Base-by-base conservation (phyloP, 2,113 vertebrate species). In the Morone chrysops region DNA sequence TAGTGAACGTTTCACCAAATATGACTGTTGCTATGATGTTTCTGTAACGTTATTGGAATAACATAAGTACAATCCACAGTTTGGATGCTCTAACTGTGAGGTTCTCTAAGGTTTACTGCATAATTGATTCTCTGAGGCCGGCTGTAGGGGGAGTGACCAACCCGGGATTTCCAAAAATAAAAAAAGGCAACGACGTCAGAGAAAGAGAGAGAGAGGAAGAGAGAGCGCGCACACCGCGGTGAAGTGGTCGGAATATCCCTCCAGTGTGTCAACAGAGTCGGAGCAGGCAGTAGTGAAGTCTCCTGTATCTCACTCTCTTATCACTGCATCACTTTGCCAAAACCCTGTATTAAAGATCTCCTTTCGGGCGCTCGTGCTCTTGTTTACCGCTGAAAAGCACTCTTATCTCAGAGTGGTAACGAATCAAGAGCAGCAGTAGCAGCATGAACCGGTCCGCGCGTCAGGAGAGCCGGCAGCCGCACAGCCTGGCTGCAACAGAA, bases 101-200 rank as follows among this genome's bases (percentile, higher is more conserved):
- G 31, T 31, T 31, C 2, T 63, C n/a, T 31, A 11, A 45, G 54
- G 13, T 70, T 56, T 14, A 80, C 88, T 80, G 90, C 82, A 89
- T 92, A 89, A 81, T 73, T 67, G 31, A 76, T 63, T 68, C 79
- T 78, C 70, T 81, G 78, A 89, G 83, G 78, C 53, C 63, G 20
- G 47, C 20, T 73, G 60, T 71, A 62, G 67, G 57, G 79, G 68
- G 91, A 78, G 92, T 88, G 89, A 89, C 86, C 82, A 83, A 80
- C 81, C 86, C 75, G 88, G 87, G 91, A 90, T 94, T 94, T 91
- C 91, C 91, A 92, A 83, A 80, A 84, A 81, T 7, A 43, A 82
- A 82, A 74, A 73, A 86, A 85, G 73, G 79, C 88, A 90, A 74
- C 84, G 57, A 89, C 78, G 82, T 84, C 90, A 86, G 59, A 78